Evolutionary conservation across 2,797 vertebrate genomes (phyloP).

Genomic region (Sibirionetta formosa): DNA sequence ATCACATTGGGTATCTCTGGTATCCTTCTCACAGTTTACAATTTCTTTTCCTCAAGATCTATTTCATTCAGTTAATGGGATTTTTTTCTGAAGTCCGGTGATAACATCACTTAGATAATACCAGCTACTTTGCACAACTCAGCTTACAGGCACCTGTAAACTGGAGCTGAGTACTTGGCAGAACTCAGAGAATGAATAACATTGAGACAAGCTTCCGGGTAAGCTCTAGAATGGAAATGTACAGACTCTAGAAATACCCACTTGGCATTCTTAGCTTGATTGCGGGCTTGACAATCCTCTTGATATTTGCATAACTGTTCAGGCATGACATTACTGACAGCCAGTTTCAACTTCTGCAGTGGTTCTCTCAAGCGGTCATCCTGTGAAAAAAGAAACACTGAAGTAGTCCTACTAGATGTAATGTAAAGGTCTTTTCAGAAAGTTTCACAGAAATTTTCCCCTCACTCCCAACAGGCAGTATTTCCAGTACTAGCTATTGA

Average conservation of each 20-base stretch:
- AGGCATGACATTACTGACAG: constrained; percentile 96
- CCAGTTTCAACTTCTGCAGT: constrained; percentile 94
- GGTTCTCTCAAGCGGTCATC: constrained; percentile 94
- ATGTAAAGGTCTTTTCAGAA: neutral
- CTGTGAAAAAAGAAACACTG: constrained; percentile 74
- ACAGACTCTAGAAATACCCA: constrained; percentile 77
- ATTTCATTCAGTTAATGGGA: neutral
- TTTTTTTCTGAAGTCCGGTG: neutral
- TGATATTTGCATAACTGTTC: constrained; percentile 96
- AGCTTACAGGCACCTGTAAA: neutral
- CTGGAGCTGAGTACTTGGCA: neutral
- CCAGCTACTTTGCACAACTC: neutral
- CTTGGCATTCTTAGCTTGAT: constrained; percentile 93
- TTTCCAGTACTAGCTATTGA: neutral
- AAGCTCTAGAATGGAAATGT: neutral
- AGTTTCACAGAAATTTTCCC: neutral
- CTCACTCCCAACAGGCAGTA: neutral
- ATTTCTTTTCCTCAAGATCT: neutral
- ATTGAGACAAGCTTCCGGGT: neutral
- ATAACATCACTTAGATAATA: neutral
- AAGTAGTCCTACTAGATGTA: neutral
- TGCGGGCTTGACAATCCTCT: constrained; percentile 93
- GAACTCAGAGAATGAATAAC: neutral
- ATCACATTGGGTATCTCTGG: neutral
- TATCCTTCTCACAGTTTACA: neutral